A percentile compares a stretch with the other conserved stretches of the same genome.
Evolutionary conservation across 2,113 vertebrate species (phyloP).

Genomic region (Centropus bengalensis): DNA sequence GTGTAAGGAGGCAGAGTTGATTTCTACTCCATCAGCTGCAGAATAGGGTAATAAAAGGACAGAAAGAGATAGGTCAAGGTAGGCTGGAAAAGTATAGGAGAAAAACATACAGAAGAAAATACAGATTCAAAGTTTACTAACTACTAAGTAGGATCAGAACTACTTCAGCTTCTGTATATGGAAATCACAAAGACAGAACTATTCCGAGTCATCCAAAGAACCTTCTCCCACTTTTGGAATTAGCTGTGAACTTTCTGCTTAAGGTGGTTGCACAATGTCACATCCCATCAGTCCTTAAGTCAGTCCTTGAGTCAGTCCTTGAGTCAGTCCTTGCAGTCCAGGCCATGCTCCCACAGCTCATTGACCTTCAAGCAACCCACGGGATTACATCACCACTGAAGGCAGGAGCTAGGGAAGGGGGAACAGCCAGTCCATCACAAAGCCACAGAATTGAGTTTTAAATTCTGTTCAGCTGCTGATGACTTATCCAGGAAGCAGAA

Average conservation of each 20-base stretch:
- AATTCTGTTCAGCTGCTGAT: not conserved
- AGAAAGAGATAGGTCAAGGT: conserved; percentile 13
- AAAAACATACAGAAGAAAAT: not conserved
- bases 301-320: not conserved
- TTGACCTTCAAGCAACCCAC: not conserved
- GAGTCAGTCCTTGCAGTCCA: not conserved
- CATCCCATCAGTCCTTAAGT: not conserved
- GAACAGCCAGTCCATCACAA: not conserved
- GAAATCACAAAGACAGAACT: not conserved
- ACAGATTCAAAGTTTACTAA: not conserved
- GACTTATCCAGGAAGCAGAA: not conserved
- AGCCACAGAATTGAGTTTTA: not conserved
- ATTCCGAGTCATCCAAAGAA: not conserved
- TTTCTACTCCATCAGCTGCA: conserved; percentile 40
- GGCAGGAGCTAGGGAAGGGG: not conserved
- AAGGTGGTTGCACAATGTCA: not conserved
- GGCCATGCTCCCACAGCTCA: not conserved
- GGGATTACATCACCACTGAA: not conserved
- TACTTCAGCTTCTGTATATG: not conserved
- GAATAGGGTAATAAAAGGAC: conserved; percentile 18
- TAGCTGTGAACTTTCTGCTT: not conserved
- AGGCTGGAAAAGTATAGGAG: not conserved
- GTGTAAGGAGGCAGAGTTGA: conserved; percentile 37
- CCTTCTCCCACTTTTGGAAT: not conserved
- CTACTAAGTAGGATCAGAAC: not conserved